Conservation (phyloP, 1,140 invertebrate genomes). For the Sipha flava region DNA sequence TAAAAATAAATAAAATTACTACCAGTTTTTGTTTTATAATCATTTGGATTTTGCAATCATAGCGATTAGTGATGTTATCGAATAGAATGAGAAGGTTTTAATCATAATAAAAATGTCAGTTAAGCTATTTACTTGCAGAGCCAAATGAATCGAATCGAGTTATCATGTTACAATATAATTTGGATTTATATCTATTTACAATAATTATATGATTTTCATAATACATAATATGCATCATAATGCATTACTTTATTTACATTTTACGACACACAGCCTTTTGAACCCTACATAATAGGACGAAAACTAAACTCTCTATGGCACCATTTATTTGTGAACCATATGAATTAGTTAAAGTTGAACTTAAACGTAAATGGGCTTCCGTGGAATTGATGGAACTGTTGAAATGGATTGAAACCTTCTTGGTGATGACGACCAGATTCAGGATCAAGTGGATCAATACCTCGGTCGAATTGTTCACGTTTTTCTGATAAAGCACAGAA, state of each 20-base stretch:
- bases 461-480: slow-evolving; percentile 83
- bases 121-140: background rate
- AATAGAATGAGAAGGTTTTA: slow-evolving; percentile 2
- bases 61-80: background rate
- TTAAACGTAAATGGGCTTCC: slow-evolving; percentile 88
- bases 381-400: slow-evolving; percentile 76
- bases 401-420: slow-evolving; percentile 68
- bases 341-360: slow-evolving; percentile 78
- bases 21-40: background rate
- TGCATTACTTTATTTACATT: slow-evolving; percentile 24
- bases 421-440: slow-evolving; percentile 61
- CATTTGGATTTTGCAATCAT: background rate
- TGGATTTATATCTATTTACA: slow-evolving; percentile 11
- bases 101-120: background rate
- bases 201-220: background rate
- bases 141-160: background rate
- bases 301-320: slow-evolving; percentile 21
- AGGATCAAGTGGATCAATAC: slow-evolving; percentile 95
- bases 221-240: background rate
- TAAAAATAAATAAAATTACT: background rate
- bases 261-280: slow-evolving; percentile 28
- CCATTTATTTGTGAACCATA: background rate
- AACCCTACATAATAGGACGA: background rate
- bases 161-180: background rate
- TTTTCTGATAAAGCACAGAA: slow-evolving; percentile 58